Conservation (phyloP, 2,888 invertebrate species). For the Idaea aversata region DNA sequence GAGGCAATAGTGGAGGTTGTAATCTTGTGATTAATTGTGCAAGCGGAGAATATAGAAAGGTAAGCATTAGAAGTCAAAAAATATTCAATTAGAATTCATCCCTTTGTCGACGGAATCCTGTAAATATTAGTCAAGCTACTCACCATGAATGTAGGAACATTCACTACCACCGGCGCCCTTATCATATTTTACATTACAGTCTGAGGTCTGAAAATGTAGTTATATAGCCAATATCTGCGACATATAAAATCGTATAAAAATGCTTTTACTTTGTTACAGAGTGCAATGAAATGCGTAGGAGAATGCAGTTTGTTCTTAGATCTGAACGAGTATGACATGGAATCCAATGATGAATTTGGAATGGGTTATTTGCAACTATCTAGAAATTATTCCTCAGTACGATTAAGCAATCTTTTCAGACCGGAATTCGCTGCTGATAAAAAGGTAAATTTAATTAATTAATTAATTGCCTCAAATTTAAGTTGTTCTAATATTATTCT, state of each 20-base stretch:
- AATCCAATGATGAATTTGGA: constrained; percentile 34
- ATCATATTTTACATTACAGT: too few relatives aligned
- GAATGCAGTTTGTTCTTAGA: constrained; percentile 33
- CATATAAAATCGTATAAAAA: too few relatives aligned
- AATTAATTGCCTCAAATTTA: too few relatives aligned
- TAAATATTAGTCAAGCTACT: too few relatives aligned
- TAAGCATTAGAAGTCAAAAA: constrained; percentile 19
- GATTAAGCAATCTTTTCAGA: constrained; percentile 39
- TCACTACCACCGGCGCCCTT: too few relatives aligned
- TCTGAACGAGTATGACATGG: constrained; percentile 36
- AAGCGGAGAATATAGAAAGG: constrained; percentile 39
- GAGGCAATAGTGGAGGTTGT: constrained; percentile 23
- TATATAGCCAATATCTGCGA: too few relatives aligned
- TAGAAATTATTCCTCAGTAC: constrained; percentile 30
- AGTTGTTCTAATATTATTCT: too few relatives aligned
- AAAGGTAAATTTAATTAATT: constrained; percentile 33
- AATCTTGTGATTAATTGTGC: constrained; percentile 38
- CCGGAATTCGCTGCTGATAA: constrained; percentile 31
- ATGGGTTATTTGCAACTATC: constrained; percentile 34
- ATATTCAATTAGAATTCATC: background rate
- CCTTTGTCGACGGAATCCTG: background rate
- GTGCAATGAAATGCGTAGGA: constrained; percentile 36
- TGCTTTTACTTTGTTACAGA: constrained; percentile 34
- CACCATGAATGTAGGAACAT: too few relatives aligned
- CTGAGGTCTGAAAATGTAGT: too few relatives aligned